Conservation (phyloP, 2,113 vertebrate species). For the Colaptes auratus region DNA sequence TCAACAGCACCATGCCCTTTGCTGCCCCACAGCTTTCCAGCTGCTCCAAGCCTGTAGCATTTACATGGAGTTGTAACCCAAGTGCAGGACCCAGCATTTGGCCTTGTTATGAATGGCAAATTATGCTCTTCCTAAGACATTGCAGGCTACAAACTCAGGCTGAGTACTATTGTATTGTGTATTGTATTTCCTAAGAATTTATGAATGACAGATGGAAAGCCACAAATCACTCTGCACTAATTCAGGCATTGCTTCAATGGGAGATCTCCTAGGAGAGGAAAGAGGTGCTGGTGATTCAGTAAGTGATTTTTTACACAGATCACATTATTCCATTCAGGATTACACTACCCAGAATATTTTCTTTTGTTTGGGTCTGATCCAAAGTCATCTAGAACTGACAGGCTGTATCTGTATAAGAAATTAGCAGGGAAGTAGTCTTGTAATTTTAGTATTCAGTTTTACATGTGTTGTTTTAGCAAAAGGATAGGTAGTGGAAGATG, state of each 20-base stretch:
- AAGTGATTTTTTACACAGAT: slow-evolving; percentile 61
- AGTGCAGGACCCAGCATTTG: too few species aligned
- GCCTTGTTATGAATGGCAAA: not conserved
- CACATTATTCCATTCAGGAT: slow-evolving; percentile 42
- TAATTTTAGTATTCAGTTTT: slow-evolving; percentile 52
- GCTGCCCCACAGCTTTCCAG: too few species aligned
- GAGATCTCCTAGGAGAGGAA: slow-evolving; percentile 39
- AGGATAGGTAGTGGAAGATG: slow-evolving; percentile 53
- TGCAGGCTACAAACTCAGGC: not conserved
- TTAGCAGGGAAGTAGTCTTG: slow-evolving; percentile 40
- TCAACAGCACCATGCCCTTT: too few species aligned
- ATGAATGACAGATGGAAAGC: slow-evolving; percentile 52
- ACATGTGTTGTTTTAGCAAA: slow-evolving; percentile 58
- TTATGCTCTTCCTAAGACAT: not conserved
- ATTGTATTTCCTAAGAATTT: slow-evolving; percentile 55
- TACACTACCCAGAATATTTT: slow-evolving; percentile 41
- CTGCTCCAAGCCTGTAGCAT: too few species aligned
- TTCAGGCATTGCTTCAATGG: slow-evolving; percentile 41
- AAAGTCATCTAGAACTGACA: slow-evolving; percentile 51
- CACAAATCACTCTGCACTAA: slow-evolving; percentile 63
- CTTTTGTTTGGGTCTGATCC: slow-evolving; percentile 49
- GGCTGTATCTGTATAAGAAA: slow-evolving; percentile 48
- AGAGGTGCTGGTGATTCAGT: slow-evolving; percentile 53
- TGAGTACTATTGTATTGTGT: not conserved
- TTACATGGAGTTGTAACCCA: too few species aligned